Base-by-base conservation (phyloP, 1,140 invertebrate genomes). In the Tetramorium alpestre region DNA sequence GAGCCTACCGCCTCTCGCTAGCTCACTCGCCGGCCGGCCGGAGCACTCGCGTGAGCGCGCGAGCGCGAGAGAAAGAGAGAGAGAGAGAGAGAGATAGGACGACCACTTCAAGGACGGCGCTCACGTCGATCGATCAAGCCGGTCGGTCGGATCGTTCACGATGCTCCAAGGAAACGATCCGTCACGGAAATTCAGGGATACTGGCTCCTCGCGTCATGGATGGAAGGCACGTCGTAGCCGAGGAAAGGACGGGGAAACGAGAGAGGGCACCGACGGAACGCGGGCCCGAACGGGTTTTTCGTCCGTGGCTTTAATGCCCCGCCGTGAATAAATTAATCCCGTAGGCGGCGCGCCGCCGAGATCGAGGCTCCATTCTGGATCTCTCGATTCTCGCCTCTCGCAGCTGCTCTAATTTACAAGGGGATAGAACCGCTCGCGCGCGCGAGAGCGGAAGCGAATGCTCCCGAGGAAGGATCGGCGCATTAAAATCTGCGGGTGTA, bases 31-130 rank as follows among this genome's bases (percentile, higher is more conserved):
- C 60, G 33, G n/a, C 10, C 67, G 60, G 77, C 73, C 69, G 13
- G n/a, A 60, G 25, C 49, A 41, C 64, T 81, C 64, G 62, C 33
- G 62, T 10, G 49, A 11, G 8, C 8, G 54, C 33, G 62, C 16
- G 49, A 11, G 8, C 8, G 54, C 7, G 38, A 58, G 10, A 54
- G 13, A 78, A 13, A 47, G 44, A 51, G 16, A 54, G 7, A 65
- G 18, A 65, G 44, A 60, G n/a, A 60, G 67, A 73, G 87, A 91
- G 88, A 90, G 88, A 92, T 87, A 91, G 91, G 86, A 80, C 93
- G 92, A 94, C 86, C 90, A 93, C 90, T 92, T 92, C 93, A 94
- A 94, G 93, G 93, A 93, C 93, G 93, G 90, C 90, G 87, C 77
- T 89, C 88, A 76, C 58, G 76, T 70, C 84, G 88, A 89, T 89